A percentile compares a stretch with the other conserved stretches of the same genome.
Conservation (phyloP, 2,888 invertebrate species). For the Taenaris catops region DNA sequence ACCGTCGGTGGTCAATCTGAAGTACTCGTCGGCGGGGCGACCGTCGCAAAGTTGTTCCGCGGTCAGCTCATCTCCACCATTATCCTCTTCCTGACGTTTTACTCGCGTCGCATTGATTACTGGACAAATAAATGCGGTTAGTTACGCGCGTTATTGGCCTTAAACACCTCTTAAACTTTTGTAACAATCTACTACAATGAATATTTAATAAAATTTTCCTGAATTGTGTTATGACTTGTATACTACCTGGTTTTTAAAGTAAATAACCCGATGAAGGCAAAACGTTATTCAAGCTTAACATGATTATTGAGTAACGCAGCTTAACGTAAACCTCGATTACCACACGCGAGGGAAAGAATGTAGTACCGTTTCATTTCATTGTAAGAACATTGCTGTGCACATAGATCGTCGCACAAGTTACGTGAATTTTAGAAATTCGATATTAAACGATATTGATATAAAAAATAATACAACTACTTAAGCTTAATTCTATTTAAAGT, state of each 20-base stretch:
- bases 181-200: too few species aligned
- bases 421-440: constrained; percentile 1
- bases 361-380: constrained; percentile 52
- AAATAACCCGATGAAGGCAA: constrained; percentile 9
- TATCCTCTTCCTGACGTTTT: constrained; percentile 85
- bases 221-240: constrained; percentile 2
- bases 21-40: constrained; percentile 94
- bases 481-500: constrained; percentile 9
- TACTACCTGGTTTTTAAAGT: too few species aligned
- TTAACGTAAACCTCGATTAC: constrained; percentile 65
- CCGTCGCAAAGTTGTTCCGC: constrained; percentile 93
- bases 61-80: constrained; percentile 79
- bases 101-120: constrained; percentile 71
- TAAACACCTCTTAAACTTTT: too few species aligned
- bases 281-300: constrained; percentile 31
- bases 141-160: too few species aligned
- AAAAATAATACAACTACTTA: neutral
- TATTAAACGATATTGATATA: constrained; percentile 1
- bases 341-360: constrained; percentile 61
- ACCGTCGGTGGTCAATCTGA: constrained; percentile 89
- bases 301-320: constrained; percentile 63
- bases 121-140: constrained; percentile 34
- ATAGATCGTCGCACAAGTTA: constrained; percentile 26
- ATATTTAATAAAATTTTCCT: neutral
- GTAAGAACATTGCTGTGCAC: constrained; percentile 36